phyloP scores from a whole-genome alignment of 2,113 vertebrate genomes.

The Andinoacara biseriatus region DNA sequence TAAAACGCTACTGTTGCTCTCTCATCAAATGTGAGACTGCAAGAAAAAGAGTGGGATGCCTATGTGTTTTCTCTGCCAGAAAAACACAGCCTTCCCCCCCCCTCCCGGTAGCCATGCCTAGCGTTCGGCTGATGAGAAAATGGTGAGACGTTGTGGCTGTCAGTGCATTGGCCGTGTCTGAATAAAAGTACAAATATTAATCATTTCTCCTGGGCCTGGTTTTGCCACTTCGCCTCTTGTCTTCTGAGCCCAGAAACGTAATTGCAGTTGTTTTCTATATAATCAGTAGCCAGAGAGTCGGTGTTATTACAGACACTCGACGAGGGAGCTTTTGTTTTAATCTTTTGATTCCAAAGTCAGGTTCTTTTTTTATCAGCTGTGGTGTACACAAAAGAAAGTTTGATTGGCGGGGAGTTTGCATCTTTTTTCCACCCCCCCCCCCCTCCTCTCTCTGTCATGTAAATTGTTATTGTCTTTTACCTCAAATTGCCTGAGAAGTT shows the following conservation, averaged over 20 bases:
- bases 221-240: slow-evolving; percentile 60
- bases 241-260: slow-evolving; percentile 72
- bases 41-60: slow-evolving; percentile 35
- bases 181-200: slow-evolving; percentile 76
- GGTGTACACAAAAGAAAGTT: slow-evolving; percentile 71
- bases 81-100: slow-evolving; percentile 13
- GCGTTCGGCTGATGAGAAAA: slow-evolving; percentile 50
- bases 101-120: slow-evolving; percentile 40
- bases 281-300: slow-evolving; percentile 68
- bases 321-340: slow-evolving; percentile 78
- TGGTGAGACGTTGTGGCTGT: slow-evolving; percentile 54
- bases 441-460: slow-evolving; percentile 67
- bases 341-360: slow-evolving; percentile 78
- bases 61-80: slow-evolving; percentile 10
- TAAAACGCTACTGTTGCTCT: slow-evolving; percentile 57
- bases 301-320: slow-evolving; percentile 63
- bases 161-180: slow-evolving; percentile 51
- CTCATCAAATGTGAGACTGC: slow-evolving; percentile 60
- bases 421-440: slow-evolving; percentile 28
- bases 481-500: slow-evolving; percentile 77
- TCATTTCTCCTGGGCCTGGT: slow-evolving; percentile 71
- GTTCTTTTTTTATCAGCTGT: slow-evolving; percentile 72
- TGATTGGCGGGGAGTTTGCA: slow-evolving; percentile 78
- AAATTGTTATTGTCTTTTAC: slow-evolving; percentile 80
- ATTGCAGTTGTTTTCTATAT: slow-evolving; percentile 78